Evolutionary conservation across 2,113 vertebrate genomes (phyloP), one percentile per base, ranked within the genome.

Genomic region (Muntiacus muntjak): DNA sequence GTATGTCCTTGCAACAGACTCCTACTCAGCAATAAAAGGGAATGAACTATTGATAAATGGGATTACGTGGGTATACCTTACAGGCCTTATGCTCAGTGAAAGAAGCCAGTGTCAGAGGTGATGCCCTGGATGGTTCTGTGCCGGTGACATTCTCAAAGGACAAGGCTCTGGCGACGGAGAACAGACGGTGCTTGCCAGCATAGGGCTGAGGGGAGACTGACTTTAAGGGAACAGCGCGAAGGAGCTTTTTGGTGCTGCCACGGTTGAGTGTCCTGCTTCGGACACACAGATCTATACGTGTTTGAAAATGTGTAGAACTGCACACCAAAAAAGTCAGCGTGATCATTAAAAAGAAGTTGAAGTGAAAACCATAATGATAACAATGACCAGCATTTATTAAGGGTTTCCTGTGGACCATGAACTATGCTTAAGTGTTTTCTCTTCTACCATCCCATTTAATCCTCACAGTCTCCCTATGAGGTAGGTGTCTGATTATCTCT

Each of bases 1-100:
- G 14, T 47, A 0, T 0, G 6, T 47, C 67, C 21, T 4, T 17
- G 2, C 2, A 40, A 8, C 26, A 2, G 43, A 79, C 23, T 25
- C 40, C 14, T 28, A 45, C 36, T 76, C 33, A 30, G 36, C 81
- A 28, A 2, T 84, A 2, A 62, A 87, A 71, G 45, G 12, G 62
- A 50, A 4, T 2, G n/a, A 57, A 28, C 19, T 33, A 2, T 36
- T 40, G 11, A 64, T 71, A 40, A 83, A 36, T 19, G 45, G 5
- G 50, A 2, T 47, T 33, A 21, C 1, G 7, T 28, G 23, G 17
- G 17, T 47, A 11, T 36, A 26, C 74, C 57, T 92, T 30, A 55
- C 3, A 64, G 45, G 30, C 43, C 9, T 47, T 13, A 14, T 2
- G 28, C 67, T 2, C 3, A 85, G 40, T 25, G 16, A 57, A 89